Conservation (phyloP, 2,113 vertebrate species). For the Petroica traversi region DNA sequence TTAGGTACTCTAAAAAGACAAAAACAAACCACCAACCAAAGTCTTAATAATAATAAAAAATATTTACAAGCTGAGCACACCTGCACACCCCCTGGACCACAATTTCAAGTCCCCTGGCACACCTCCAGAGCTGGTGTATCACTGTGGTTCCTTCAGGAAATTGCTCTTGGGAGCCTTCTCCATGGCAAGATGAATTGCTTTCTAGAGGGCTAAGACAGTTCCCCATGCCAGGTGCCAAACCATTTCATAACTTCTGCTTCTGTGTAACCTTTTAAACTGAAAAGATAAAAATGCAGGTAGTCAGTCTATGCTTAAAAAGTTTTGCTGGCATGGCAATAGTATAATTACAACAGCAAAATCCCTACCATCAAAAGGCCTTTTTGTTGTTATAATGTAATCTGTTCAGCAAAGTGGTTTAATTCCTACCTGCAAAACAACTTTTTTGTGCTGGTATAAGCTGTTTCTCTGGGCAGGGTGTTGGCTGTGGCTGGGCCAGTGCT, state of each 20-base stretch:
- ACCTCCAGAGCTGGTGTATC: background rate
- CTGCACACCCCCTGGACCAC: background rate
- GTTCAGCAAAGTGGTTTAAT: slow-evolving; percentile 33
- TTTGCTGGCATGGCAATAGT: background rate
- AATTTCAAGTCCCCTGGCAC: background rate
- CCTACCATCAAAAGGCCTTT: slow-evolving; percentile 51
- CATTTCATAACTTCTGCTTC: background rate
- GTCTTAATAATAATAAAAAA: background rate
- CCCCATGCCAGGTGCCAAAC: background rate
- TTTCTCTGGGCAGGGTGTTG: background rate
- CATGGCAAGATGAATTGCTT: background rate
- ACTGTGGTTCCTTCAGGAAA: background rate
- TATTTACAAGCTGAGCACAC: background rate
- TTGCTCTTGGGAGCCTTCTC: background rate
- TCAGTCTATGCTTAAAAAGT: background rate
- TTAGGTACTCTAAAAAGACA: background rate
- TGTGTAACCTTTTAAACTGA: background rate
- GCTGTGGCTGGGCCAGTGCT: background rate
- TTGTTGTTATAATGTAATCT: slow-evolving; percentile 44
- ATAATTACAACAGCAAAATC: slow-evolving; percentile 26
- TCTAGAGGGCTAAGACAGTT: background rate
- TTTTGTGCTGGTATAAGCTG: slow-evolving; percentile 38
- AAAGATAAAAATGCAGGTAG: slow-evolving; percentile 28
- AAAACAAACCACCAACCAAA: background rate
- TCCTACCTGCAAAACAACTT: slow-evolving; percentile 33